A percentile compares a stretch with the other conserved stretches of the same genome.
Conservation (phyloP, 92 coral and sea anemone genomes). For the Palythoa grandiflora region DNA sequence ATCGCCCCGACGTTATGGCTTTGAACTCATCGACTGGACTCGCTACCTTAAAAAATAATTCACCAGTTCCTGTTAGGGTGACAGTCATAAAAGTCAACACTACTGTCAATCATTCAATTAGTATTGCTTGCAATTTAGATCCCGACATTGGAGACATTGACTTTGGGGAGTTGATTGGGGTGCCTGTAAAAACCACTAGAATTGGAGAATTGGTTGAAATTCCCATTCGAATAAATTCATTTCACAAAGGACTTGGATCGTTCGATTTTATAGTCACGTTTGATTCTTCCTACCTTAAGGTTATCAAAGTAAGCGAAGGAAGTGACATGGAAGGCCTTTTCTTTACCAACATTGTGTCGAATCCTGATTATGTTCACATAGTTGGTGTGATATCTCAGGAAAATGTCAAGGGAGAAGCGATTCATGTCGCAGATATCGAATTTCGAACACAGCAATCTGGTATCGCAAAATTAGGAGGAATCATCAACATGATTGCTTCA, state of each 20-base stretch:
- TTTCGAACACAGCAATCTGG: slow-evolving; percentile 50
- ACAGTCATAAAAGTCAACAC: slow-evolving; percentile 40
- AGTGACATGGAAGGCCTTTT: slow-evolving; percentile 58
- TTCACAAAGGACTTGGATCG: slow-evolving; percentile 49
- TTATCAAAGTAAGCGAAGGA: slow-evolving; percentile 48
- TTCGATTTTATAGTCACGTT: slow-evolving; percentile 49
- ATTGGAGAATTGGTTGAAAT: slow-evolving; percentile 46
- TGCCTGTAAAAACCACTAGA: slow-evolving; percentile 39
- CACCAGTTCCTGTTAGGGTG: slow-evolving; percentile 49
- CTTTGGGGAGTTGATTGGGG: slow-evolving; percentile 61
- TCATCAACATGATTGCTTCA: slow-evolving; percentile 55
- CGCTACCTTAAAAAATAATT: slow-evolving; percentile 45
- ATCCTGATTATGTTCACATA: slow-evolving; percentile 46
- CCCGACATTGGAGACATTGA: slow-evolving; percentile 71
- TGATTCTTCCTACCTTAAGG: slow-evolving; percentile 18
- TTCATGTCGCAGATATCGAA: slow-evolving; percentile 59
- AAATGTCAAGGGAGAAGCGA: slow-evolving; percentile 22
- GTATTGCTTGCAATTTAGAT: slow-evolving; percentile 64
- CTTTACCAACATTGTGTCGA: slow-evolving; percentile 22
- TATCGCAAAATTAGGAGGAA: slow-evolving; percentile 47
- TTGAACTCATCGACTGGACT: slow-evolving; percentile 56
- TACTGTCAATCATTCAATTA: slow-evolving; percentile 37
- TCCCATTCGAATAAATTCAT: slow-evolving; percentile 62
- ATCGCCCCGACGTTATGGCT: slow-evolving; percentile 39
- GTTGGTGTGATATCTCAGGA: slow-evolving; percentile 50